A percentile compares a stretch with the other conserved stretches of the same genome.
Evolutionary conservation across 1,140 invertebrate species (phyloP).

Genomic region (Lasioglossum albipes): DNA sequence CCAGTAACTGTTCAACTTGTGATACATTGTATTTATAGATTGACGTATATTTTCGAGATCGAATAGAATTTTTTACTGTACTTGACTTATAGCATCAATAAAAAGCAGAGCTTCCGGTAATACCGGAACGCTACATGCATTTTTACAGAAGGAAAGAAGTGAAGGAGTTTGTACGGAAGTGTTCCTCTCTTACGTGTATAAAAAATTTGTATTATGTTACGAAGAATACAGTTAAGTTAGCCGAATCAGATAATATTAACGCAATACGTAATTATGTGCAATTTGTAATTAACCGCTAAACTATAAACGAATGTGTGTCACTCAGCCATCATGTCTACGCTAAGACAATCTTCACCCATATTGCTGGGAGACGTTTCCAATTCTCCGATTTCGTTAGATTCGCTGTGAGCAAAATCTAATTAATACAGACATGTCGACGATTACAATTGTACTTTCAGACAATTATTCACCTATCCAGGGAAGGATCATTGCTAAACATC

Average conservation of each 20-base stretch:
- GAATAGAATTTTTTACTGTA: conserved; percentile 71
- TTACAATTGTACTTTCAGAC: background rate
- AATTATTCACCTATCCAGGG: conserved; percentile 85
- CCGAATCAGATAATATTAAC: conserved; percentile 57
- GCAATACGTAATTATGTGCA: conserved; percentile 61
- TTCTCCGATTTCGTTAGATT: conserved; percentile 88
- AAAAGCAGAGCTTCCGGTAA: conserved; percentile 79
- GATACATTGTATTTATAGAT: conserved; percentile 44
- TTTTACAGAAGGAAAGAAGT: conserved; percentile 80
- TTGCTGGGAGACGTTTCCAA: conserved; percentile 89
- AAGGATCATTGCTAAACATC: conserved; percentile 95
- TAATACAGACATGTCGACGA: background rate
- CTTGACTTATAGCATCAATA: conserved; percentile 81
- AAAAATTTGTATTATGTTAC: conserved; percentile 65
- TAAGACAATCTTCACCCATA: conserved; percentile 85
- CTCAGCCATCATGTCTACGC: conserved; percentile 82
- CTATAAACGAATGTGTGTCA: conserved; percentile 62
- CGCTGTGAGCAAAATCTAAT: conserved; percentile 80
- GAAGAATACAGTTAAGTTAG: conserved; percentile 60
- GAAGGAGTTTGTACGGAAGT: too few relatives aligned
- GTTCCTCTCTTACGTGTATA: conserved; percentile 52
- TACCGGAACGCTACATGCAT: conserved; percentile 77
- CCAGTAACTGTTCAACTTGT: conserved; percentile 46
- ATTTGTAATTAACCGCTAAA: conserved; percentile 56
- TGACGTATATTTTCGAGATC: conserved; percentile 22